Evolutionary conservation across 2,888 invertebrate species (phyloP).

Genomic region (Lypha dubia): DNA sequence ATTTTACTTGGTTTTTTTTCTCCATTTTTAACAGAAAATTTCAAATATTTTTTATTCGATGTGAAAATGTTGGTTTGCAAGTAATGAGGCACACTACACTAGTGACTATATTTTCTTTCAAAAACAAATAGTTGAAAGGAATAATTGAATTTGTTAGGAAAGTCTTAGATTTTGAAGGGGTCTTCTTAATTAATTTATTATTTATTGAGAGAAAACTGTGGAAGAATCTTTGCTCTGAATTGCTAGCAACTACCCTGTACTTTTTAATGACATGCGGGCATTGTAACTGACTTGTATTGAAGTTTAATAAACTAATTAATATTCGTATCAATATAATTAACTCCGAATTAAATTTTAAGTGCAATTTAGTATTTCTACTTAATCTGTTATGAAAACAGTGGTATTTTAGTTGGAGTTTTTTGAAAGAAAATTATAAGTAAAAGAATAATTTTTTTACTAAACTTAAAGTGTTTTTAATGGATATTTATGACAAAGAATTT

Average conservation of each 20-base stretch:
- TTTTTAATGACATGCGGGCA: slow-evolving; percentile 1
- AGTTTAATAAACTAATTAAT: slow-evolving; percentile 21
- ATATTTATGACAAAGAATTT: no score
- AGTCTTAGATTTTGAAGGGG: background rate
- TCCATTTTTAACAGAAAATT: background rate
- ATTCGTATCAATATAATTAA: background rate
- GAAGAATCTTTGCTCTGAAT: background rate
- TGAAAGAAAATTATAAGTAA: no score
- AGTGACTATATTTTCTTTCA: no score
- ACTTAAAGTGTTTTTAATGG: no score
- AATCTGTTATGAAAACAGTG: no score
- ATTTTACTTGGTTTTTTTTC: background rate
- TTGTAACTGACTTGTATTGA: slow-evolving; percentile 22
- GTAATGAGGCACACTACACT: background rate
- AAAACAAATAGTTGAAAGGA: no score
- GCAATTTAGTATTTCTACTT: background rate
- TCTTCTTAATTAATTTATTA: slow-evolving; percentile 2
- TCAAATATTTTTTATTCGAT: slow-evolving; percentile 9
- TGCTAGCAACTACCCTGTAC: background rate
- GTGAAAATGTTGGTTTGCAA: slow-evolving; percentile 13
- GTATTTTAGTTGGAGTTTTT: no score
- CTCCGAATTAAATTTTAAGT: background rate
- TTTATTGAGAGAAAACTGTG: background rate
- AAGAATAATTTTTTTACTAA: no score
- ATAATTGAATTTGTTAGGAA: background rate